A percentile compares a stretch with the other conserved stretches of the same genome.
phyloP scores from a whole-genome alignment of 2,797 vertebrate species.

The Sebastes iracundus region DNA sequence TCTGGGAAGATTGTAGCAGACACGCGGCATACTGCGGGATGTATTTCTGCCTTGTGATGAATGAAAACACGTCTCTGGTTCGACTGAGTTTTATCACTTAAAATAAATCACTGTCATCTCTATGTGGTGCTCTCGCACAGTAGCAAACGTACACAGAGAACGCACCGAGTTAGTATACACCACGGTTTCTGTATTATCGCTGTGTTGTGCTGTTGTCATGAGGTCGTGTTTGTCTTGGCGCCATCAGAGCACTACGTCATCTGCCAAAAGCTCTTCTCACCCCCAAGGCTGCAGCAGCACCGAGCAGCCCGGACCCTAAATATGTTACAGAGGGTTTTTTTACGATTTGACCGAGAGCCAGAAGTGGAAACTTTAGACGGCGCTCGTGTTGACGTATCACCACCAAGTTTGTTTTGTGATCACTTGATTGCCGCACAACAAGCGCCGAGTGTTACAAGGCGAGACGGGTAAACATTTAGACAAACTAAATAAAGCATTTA shows the following conservation, averaged over 20 bases:
- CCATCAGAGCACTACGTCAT: conserved; percentile 9
- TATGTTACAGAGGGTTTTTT: conserved; percentile 37
- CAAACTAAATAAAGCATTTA: conserved; percentile 80
- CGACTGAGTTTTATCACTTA: conserved; percentile 4
- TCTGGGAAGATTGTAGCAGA: conserved; percentile 11
- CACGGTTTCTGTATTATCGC: conserved; percentile 34
- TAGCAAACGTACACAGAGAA: conserved; percentile 35
- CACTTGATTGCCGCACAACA: conserved; percentile 68
- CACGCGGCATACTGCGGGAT: background rate
- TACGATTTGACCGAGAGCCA: conserved; percentile 59
- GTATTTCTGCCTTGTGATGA: background rate
- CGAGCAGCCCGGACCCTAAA: conserved; percentile 19
- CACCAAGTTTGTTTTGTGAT: conserved; percentile 74
- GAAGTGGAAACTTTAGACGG: conserved; percentile 58
- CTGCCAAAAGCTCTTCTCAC: conserved; percentile 44
- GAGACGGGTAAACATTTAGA: conserved; percentile 84
- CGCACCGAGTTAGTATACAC: background rate
- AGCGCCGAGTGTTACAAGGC: conserved; percentile 70
- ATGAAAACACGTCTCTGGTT: conserved; percentile 2
- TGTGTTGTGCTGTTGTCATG: conserved; percentile 61
- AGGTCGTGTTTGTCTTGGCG: conserved; percentile 56
- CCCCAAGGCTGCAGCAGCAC: conserved; percentile 27
- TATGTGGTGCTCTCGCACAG: conserved; percentile 2
- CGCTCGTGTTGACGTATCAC: conserved; percentile 60
- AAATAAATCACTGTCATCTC: conserved; percentile 25